Evolutionary conservation across 2,797 vertebrate genomes (phyloP), one percentile per base, ranked within the genome.

Genomic region (Huso huso): DNA sequence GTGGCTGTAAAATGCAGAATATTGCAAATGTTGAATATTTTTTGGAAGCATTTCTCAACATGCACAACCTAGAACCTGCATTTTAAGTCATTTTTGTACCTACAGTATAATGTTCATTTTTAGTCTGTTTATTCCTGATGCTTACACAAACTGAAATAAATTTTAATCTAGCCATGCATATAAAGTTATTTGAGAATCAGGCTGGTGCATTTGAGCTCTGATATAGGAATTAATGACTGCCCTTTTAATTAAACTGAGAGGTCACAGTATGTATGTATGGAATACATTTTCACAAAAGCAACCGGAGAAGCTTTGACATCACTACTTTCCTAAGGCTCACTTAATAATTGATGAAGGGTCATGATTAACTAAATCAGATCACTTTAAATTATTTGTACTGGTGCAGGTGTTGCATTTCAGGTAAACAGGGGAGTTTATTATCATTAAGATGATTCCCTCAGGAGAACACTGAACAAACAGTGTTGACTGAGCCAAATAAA

Each of bases 241-340:
- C 55, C 10, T 58, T 11, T 58, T 13, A 58, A n/a, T 58, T 13
- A 58, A 7, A 58, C 55, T 58, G 55, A 58, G 55, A 11, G 12
- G 12, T 58, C 15, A 13, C 55, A n/a, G 55, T 13, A 58, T 58
- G 55, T 58, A 58, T 58, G 15, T 37, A 37, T 37, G 55, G 55
- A 58, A 53, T n/a, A 7, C 55, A n/a, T 58, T 13, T 7, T n/a
- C 11, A n/a, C 55, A 58, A 58, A n/a, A 67, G 80, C 70, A 81
- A 84, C 78, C 37, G 66, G 77, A 84, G 83, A 87, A 81, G 76
- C 79, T 86, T 71, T 87, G 86, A 87, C 80, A 74, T 83, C 84
- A 84, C 77, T 52, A 79, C 76, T 83, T 84, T 83, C 86, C 76
- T 51, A 73, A 64, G 66, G 68, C 9, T 67, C 69, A 71, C 74